Conservation (phyloP, 2,888 invertebrate genomes). For the Pecten maximus region DNA sequence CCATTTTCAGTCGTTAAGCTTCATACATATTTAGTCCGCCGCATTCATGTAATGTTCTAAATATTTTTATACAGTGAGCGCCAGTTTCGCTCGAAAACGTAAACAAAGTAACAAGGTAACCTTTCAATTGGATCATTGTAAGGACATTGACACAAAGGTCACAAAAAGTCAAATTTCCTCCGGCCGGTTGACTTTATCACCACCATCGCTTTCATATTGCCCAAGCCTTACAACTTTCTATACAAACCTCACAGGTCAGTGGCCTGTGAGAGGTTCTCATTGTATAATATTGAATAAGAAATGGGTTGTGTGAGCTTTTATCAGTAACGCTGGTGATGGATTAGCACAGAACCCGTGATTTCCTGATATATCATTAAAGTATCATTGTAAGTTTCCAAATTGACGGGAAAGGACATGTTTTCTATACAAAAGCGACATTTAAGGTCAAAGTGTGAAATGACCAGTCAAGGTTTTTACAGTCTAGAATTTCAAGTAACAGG, state of each 20-base stretch:
- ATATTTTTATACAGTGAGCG: no score
- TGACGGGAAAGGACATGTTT: not conserved
- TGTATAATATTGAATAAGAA: not conserved
- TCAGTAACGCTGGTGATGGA: not conserved
- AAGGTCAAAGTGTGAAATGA: slow-evolving; percentile 1
- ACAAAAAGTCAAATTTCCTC: not conserved
- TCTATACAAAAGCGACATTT: not conserved
- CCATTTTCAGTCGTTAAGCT: no score
- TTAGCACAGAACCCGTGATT: not conserved
- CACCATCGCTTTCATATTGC: slow-evolving; percentile 5
- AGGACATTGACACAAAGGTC: slow-evolving; percentile 13
- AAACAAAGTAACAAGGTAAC: not conserved
- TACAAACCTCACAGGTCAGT: not conserved
- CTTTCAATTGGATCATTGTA: not conserved
- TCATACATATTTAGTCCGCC: no score
- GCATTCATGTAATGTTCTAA: no score
- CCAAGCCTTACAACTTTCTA: not conserved
- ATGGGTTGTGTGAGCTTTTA: not conserved
- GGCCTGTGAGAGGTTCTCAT: not conserved
- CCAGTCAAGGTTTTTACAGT: not conserved
- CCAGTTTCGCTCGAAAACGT: not conserved
- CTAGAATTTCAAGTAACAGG: not conserved
- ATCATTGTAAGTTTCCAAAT: not conserved
- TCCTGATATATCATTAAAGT: slow-evolving; percentile 6
- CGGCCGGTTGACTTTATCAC: slow-evolving; percentile 17